A percentile compares a stretch with the other conserved stretches of the same genome.
Conservation (phyloP, 2,797 vertebrate species). For the Mus spretus region DNA sequence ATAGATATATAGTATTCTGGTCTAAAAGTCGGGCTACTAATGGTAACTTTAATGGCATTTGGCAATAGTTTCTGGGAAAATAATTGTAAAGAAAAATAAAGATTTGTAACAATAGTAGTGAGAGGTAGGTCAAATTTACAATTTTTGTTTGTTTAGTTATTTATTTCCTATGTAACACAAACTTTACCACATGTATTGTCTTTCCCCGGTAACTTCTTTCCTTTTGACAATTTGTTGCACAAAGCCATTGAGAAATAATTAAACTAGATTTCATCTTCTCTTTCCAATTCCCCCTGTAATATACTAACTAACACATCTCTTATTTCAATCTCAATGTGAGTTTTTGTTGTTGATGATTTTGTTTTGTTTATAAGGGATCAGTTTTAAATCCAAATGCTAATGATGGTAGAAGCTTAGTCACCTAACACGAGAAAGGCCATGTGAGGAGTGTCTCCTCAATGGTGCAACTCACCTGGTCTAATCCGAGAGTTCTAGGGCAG, state of each 20-base stretch:
- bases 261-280: background rate
- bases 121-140: background rate
- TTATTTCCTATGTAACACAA: background rate
- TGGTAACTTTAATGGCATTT: background rate
- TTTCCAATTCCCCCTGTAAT: background rate
- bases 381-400: background rate
- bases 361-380: background rate
- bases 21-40: background rate
- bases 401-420: background rate
- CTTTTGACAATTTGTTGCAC: background rate
- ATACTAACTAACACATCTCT: background rate
- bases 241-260: background rate
- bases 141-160: background rate
- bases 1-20: background rate
- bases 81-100: slow-evolving; percentile 16
- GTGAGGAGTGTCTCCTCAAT: background rate
- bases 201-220: background rate
- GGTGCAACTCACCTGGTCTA: background rate
- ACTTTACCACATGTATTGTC: background rate
- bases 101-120: background rate
- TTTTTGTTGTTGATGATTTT: background rate
- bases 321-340: background rate
- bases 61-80: background rate
- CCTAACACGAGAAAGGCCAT: too few relatives aligned
- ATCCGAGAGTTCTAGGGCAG: background rate